Conservation (phyloP, 2,888 invertebrate species). For the Patella pellucida region DNA sequence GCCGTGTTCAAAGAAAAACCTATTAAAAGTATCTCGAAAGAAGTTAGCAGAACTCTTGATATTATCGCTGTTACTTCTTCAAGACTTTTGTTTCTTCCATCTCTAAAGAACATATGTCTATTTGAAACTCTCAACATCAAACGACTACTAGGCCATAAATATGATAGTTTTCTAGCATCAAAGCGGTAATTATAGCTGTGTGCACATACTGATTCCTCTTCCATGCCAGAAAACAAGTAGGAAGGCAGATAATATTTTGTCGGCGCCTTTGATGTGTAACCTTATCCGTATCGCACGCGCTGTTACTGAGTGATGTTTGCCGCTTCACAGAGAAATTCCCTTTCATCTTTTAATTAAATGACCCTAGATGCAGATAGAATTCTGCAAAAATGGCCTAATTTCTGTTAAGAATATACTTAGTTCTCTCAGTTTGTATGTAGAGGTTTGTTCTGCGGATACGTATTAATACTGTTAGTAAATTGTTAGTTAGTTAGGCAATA, state of each 20-base stretch:
- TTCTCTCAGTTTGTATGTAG: background rate
- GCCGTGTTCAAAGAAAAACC: no score
- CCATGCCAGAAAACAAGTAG: constrained; percentile 20
- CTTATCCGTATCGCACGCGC: constrained; percentile 24
- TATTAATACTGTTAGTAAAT: no score
- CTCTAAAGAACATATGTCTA: constrained; percentile 25
- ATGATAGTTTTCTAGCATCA: constrained; percentile 28
- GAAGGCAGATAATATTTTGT: constrained; percentile 25
- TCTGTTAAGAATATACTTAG: constrained; percentile 26
- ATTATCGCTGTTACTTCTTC: no score
- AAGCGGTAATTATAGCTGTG: constrained; percentile 25
- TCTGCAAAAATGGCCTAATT: constrained; percentile 32
- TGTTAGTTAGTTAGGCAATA: no score
- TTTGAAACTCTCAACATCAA: constrained; percentile 27
- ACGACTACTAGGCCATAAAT: constrained; percentile 30
- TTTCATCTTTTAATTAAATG: constrained; percentile 53
- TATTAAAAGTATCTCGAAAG: no score
- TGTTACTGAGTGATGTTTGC: constrained; percentile 21
- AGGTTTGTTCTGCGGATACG: no score
- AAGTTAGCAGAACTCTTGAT: no score
- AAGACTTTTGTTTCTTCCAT: no score
- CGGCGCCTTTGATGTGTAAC: constrained; percentile 35
- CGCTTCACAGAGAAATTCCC: constrained; percentile 35
- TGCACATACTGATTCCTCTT: constrained; percentile 13
- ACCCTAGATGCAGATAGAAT: constrained; percentile 35